Base-by-base conservation (phyloP, 2,888 invertebrate species). In the Capitulum mitella region DNA sequence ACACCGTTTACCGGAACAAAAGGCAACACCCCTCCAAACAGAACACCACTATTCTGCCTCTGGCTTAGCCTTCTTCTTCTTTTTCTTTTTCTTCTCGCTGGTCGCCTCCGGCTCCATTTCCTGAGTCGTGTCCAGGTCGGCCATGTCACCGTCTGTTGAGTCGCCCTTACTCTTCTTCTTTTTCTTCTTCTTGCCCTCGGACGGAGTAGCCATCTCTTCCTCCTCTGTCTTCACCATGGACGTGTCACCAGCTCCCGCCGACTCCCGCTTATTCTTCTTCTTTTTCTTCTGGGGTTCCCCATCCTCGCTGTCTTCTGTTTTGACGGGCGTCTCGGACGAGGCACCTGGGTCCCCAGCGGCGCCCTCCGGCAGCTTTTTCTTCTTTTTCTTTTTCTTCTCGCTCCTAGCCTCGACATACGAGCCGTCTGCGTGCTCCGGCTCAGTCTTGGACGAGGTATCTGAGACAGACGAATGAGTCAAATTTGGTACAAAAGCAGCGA, bases 231-330 rank as follows among this genome's bases (percentile, higher is more conserved):
- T 77, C n/a, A 43, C 61, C 48, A 74, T 70, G 10, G 54, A 78
- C 6, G 46, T 46, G 0, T 76, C 58, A 19, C n/a, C 80, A n/a
- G 26, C 64, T 1, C 61, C 61, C 58, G 26, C 79, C 70, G 43
- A 51, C n/a, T 34, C 77, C 54, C 16, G 75, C 78, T 77, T 79
- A 77, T 80, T 80, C n/a, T 81, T 81, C 78, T 82, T 82, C 79
- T 81, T 81, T 70, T 80, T 80, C 70, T 82, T 82, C 32, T 77
- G 78, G 54, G 80, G 77, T 64, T 79, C 79, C 12, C 78, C 78
- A n/a, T 80, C 81, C n/a, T 61, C 78, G 26, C 43, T 61, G 29
- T 86, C 81, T 34, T 91, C 87, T 84, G 91, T 91, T 80, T 86
- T 86, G 29, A 37, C 26, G 26, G 48, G 79, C 8, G 78, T 40